Percentiles rank a stretch among this genome's conserved stretches.
These are phyloP conservation scores for Rhyacichthys aspro DNA, from an alignment of 2,797 vertebrate genomes.

Conservation along the genomic window DNA sequence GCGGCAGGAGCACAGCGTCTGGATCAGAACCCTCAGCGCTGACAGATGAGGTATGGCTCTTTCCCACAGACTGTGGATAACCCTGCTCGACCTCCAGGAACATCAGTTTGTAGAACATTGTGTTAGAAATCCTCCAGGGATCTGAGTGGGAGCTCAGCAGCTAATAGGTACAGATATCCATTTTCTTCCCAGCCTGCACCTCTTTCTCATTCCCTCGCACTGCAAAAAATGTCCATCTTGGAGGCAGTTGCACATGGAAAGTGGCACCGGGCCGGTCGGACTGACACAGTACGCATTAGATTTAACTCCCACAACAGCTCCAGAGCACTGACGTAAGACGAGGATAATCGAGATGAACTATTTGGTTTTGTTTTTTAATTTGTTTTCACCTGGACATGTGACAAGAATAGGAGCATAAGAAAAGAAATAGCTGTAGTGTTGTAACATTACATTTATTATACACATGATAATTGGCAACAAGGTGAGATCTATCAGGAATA, in stretches of 20 bases:
- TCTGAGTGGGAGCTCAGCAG: slow-evolving; percentile 65
- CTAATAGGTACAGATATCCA: slow-evolving; percentile 80
- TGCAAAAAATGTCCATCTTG: slow-evolving; percentile 68
- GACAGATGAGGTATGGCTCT: slow-evolving; percentile 69
- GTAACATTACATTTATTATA: not conserved
- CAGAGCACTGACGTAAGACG: not conserved
- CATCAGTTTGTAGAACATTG: slow-evolving; percentile 78
- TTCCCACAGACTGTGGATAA: slow-evolving; percentile 60
- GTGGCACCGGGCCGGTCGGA: slow-evolving; percentile 26
- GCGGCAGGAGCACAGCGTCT: slow-evolving; percentile 21
- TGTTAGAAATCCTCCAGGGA: slow-evolving; percentile 70
- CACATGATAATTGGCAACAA: not conserved
- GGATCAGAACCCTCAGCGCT: slow-evolving; percentile 53
- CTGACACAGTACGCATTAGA: slow-evolving; percentile 6
- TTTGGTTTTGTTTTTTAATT: not conserved
- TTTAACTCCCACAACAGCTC: slow-evolving; percentile 3
- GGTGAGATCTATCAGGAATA: not conserved
- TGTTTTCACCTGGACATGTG: slow-evolving; percentile 2
- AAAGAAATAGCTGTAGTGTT: not conserved
- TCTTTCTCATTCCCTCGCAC: slow-evolving; percentile 54
- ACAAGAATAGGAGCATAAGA: not conserved
- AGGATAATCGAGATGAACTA: slow-evolving; percentile 8
- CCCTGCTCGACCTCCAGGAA: slow-evolving; percentile 72
- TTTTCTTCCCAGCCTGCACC: slow-evolving; percentile 67
- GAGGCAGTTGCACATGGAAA: slow-evolving; percentile 16